Percentiles rank a stretch among this genome's conserved stretches.
These are phyloP conservation scores for Therioaphis trifolii DNA, from an alignment of 2,888 invertebrate species.

Conservation along the genomic window DNA sequence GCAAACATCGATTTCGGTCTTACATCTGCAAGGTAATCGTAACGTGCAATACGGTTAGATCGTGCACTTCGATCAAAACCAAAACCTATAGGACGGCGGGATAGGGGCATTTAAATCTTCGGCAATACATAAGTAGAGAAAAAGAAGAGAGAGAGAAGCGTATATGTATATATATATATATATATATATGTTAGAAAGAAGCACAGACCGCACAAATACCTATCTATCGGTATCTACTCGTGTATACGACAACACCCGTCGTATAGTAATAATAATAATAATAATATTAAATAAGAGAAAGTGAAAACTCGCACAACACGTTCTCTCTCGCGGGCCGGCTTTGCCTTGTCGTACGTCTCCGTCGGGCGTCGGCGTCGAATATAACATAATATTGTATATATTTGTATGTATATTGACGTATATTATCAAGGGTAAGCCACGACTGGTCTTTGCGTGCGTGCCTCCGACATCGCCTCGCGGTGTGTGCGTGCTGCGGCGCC, in stretches of 20 bases:
- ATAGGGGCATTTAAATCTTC: too few species aligned
- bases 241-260: background rate
- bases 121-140: too few species aligned
- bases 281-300: slow-evolving; percentile 42
- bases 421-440: background rate
- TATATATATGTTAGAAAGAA: background rate
- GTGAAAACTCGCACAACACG: slow-evolving; percentile 55
- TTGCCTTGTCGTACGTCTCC: background rate
- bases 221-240: background rate
- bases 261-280: background rate
- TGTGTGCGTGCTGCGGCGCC: slow-evolving; percentile 4
- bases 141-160: too few species aligned
- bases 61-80: too few species aligned
- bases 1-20: too few species aligned
- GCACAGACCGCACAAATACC: background rate
- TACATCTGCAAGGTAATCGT: too few species aligned
- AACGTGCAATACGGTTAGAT: too few species aligned
- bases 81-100: too few species aligned
- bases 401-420: background rate
- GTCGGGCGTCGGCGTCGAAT: slow-evolving; percentile 16
- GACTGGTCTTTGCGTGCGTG: slow-evolving; percentile 19
- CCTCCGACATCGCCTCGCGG: slow-evolving; percentile 4
- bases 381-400: background rate
- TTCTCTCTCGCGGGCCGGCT: slow-evolving; percentile 31
- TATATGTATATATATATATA: too few species aligned